Base-by-base conservation (phyloP, 2,113 vertebrate genomes). In the Notiomystis cincta region DNA sequence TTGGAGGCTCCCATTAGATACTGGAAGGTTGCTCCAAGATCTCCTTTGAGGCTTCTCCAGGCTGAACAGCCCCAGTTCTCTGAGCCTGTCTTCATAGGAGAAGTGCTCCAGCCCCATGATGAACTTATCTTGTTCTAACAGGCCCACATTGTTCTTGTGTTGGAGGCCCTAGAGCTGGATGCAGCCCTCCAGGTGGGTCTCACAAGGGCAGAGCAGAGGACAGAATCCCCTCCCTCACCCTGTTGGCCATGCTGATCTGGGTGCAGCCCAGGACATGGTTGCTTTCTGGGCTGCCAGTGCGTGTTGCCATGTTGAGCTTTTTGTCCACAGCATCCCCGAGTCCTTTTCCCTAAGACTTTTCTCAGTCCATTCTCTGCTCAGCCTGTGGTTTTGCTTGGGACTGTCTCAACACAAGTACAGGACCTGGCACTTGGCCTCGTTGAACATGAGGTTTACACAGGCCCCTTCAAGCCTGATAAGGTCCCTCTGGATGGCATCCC, bases 61-160 rank as follows among this genome's bases (percentile, higher is more conserved):
- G 37, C 27, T 58, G 25, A 50, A 5, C 11, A 67, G 53, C 37
- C 14, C 27, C 37, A 50, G 0, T 21, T 58, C 28, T 47, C 21
- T 50, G 27, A 58, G 44, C 17, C 61, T 31, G 31, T 51, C 31
- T 27, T 31, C 31, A 11, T 1, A 22, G 65, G 37, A 40, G 53
- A 44, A 17, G 35, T 44, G 21, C 14, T 77, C 21, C 37, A 42
- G 53, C 53, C 17, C 21, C 44, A 0, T 58, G 25, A 22, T 58
- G 8, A 25, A 3, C 3, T 42, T 35, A 17, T 16, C 44, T 42
- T 48, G 42, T 13, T 50, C 51, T 35, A 11, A 4, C 10, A 35
- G 21, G 4, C 1, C 0, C 11, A 10, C 21, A 31, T 18, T 21
- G 31, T 42, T 42, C 25, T 23, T 58, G 44, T 31, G 16, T 2